phyloP scores from a whole-genome alignment of 1,140 invertebrate species.

The Brachionus angularis region DNA sequence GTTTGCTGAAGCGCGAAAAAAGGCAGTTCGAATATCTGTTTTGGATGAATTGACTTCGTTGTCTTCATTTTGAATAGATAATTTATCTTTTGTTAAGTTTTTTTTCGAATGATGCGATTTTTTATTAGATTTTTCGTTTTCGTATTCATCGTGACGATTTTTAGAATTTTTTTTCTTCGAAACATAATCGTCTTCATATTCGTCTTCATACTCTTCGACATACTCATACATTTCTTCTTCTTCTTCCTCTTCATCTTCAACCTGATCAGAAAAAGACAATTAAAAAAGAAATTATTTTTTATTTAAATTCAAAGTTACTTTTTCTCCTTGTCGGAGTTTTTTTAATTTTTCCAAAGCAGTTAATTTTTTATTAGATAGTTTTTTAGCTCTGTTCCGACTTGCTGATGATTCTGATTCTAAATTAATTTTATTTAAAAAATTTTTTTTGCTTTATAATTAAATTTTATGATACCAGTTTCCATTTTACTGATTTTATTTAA shows the following conservation, averaged over 20 bases:
- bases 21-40: slow-evolving; percentile 10
- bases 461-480: neutral
- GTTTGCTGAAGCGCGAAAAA: slow-evolving; percentile 1
- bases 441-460: neutral
- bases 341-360: slow-evolving; percentile 42
- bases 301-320: neutral
- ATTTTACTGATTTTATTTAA: too few relatives aligned
- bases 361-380: slow-evolving; percentile 39
- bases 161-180: neutral
- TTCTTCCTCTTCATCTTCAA: slow-evolving; percentile 36
- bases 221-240: slow-evolving; percentile 40
- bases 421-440: neutral
- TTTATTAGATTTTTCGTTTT: neutral
- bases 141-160: neutral
- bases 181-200: slow-evolving; percentile 5
- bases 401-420: neutral
- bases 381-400: neutral
- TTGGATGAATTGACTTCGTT: neutral
- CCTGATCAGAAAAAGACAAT: neutral
- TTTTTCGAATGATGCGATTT: neutral
- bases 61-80: neutral
- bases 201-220: slow-evolving; percentile 25
- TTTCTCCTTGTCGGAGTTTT: slow-evolving; percentile 33
- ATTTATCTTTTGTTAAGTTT: slow-evolving; percentile 34
- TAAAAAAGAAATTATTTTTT: neutral